A percentile compares a stretch with the other conserved stretches of the same genome.
Conservation (phyloP, 2,888 invertebrate species). For the Scaptomyza reducta region DNA sequence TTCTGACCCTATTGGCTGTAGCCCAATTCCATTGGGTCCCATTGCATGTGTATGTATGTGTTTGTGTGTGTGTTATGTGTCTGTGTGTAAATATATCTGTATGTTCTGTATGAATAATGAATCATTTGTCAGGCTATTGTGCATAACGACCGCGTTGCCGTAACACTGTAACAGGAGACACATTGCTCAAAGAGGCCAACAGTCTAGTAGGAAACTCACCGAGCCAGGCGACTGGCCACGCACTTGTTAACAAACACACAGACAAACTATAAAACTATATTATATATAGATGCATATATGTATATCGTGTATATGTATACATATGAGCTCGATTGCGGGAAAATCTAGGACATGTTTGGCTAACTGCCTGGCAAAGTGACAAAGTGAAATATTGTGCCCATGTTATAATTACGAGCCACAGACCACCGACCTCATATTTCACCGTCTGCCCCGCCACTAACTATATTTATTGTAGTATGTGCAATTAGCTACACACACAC, state of each 20-base stretch:
- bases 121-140: conserved; percentile 73
- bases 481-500: conserved; percentile 64
- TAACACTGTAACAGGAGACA: conserved; percentile 61
- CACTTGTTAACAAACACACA: conserved; percentile 52
- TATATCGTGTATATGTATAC: conserved; percentile 38
- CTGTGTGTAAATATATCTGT: conserved; percentile 20
- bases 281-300: conserved; percentile 3
- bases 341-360: conserved; percentile 78
- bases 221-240: conserved; percentile 38
- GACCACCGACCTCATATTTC: conserved; percentile 70
- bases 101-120: conserved; percentile 73
- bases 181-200: conserved; percentile 55
- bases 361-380: conserved; percentile 72
- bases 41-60: conserved; percentile 44
- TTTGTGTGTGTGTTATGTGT: conserved; percentile 21
- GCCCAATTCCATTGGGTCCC: conserved; percentile 64
- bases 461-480: conserved; percentile 59
- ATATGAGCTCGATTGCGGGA: conserved; percentile 71
- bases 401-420: conserved; percentile 69
- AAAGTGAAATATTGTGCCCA: conserved; percentile 76
- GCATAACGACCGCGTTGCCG: conserved; percentile 24
- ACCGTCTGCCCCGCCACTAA: conserved; percentile 26
- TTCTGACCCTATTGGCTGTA: conserved; percentile 37
- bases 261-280: conserved; percentile 5
- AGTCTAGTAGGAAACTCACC: conserved; percentile 45